Percentiles rank a stretch among this genome's conserved stretches.
Evolutionary conservation across 2,113 vertebrate species (phyloP).

Genomic region (Balaenoptera acutorostrata): DNA sequence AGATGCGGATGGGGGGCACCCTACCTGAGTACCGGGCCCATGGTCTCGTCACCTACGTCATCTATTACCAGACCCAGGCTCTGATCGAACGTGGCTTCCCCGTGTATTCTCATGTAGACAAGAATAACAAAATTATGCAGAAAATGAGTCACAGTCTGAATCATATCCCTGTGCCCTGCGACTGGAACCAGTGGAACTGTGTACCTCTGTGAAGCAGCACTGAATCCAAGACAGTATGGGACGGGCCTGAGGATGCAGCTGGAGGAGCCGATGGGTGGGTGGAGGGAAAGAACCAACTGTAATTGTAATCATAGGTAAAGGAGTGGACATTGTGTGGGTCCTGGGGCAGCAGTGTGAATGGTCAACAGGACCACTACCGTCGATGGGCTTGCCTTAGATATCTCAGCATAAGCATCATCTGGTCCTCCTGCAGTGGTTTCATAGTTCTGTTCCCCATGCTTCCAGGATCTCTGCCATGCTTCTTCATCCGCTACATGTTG

Average conservation of each 20-base stretch:
- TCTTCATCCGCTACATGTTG: background rate
- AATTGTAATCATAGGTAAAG: background rate
- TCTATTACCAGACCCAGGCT: background rate
- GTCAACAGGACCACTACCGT: fast-evolving
- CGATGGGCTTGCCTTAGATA: too few relatives aligned
- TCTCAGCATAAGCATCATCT: background rate
- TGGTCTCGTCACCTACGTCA: background rate
- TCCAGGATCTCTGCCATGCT: background rate
- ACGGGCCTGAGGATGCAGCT: fast-evolving
- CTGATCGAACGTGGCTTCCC: slow-evolving; percentile 12
- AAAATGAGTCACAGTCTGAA: background rate
- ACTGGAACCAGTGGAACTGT: slow-evolving; percentile 64
- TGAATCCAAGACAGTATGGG: fast-evolving
- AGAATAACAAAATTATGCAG: slow-evolving; percentile 5
- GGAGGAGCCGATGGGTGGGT: too few relatives aligned
- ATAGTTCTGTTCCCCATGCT: background rate
- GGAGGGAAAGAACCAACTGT: background rate
- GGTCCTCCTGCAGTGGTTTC: fast-evolving
- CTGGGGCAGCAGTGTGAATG: background rate
- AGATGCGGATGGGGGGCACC: slow-evolving; percentile 35
- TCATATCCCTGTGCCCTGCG: background rate
- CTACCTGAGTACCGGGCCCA: background rate
- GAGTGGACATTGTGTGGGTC: background rate
- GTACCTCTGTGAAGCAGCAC: background rate
- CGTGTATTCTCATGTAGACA: background rate